These are phyloP conservation scores for Monopis laevigella DNA, from an alignment of 2,888 invertebrate genomes.

Conservation along the genomic window DNA sequence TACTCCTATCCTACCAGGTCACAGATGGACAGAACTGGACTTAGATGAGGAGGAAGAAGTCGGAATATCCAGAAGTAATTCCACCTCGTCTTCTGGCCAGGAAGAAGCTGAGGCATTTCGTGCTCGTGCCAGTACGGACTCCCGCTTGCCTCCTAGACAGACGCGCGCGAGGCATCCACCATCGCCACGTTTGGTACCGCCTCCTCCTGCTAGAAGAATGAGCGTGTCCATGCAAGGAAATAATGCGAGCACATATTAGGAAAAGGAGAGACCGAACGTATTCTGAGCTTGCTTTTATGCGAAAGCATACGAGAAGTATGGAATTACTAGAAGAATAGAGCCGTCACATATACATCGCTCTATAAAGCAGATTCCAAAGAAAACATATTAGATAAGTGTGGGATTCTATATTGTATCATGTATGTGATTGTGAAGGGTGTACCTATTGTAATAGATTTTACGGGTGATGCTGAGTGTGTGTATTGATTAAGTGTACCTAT, in stretches of 20 bases:
- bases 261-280: too few species aligned
- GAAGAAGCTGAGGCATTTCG: constrained; percentile 65
- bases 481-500: too few species aligned
- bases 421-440: too few species aligned
- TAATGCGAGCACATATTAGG: constrained; percentile 55
- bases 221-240: constrained; percentile 80
- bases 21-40: constrained; percentile 72
- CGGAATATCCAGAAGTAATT: constrained; percentile 37
- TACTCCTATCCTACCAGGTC: constrained; percentile 36
- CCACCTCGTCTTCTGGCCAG: constrained; percentile 44
- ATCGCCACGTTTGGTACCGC: constrained; percentile 42
- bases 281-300: too few species aligned
- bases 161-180: constrained; percentile 62
- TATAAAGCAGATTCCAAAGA: too few species aligned
- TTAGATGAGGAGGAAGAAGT: constrained; percentile 68
- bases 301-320: too few species aligned
- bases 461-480: too few species aligned
- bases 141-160: constrained; percentile 63
- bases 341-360: too few species aligned
- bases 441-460: too few species aligned
- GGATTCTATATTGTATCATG: too few species aligned
- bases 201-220: constrained; percentile 73
- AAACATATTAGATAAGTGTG: too few species aligned
- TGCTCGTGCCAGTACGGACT: constrained; percentile 79
- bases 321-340: too few species aligned